Conservation (phyloP, 2,888 invertebrate genomes). For the Phaedon cochleariae region DNA sequence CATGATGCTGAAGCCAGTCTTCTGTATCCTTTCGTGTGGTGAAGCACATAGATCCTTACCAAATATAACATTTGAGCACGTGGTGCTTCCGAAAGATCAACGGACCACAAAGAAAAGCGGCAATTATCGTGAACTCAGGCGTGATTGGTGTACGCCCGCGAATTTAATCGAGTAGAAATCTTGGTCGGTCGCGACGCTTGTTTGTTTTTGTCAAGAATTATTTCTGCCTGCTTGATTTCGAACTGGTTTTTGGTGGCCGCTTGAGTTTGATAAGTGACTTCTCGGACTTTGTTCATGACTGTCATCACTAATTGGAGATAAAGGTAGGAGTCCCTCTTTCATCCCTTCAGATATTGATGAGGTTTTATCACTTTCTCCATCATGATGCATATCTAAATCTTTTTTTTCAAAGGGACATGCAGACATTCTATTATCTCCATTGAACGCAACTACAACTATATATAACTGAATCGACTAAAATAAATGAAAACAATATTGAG, state of each 20-base stretch:
- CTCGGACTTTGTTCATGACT: slow-evolving; percentile 26
- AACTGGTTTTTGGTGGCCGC: slow-evolving; percentile 27
- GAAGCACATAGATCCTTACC: slow-evolving; percentile 53
- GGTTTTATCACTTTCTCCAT: too few species aligned
- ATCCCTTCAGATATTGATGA: background rate
- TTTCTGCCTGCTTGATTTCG: slow-evolving; percentile 26
- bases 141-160: slow-evolving; percentile 58
- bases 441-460: too few species aligned
- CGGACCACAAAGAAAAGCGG: slow-evolving; percentile 56
- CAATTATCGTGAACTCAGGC: slow-evolving; percentile 59
- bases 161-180: slow-evolving; percentile 50
- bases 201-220: slow-evolving; percentile 37
- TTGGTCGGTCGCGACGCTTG: slow-evolving; percentile 32
- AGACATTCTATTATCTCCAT: too few species aligned
- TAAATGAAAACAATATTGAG: too few species aligned
- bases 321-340: slow-evolving; percentile 22
- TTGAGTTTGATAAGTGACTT: slow-evolving; percentile 24
- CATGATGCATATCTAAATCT: too few species aligned
- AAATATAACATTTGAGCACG: slow-evolving; percentile 57
- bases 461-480: too few species aligned
- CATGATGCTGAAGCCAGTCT: slow-evolving; percentile 61
- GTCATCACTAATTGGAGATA: slow-evolving; percentile 20
- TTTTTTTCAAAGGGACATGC: too few species aligned
- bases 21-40: slow-evolving; percentile 60
- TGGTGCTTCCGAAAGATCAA: slow-evolving; percentile 55